phyloP scores from a whole-genome alignment of 2,797 vertebrate species.

The Knipowitschia caucasica region DNA sequence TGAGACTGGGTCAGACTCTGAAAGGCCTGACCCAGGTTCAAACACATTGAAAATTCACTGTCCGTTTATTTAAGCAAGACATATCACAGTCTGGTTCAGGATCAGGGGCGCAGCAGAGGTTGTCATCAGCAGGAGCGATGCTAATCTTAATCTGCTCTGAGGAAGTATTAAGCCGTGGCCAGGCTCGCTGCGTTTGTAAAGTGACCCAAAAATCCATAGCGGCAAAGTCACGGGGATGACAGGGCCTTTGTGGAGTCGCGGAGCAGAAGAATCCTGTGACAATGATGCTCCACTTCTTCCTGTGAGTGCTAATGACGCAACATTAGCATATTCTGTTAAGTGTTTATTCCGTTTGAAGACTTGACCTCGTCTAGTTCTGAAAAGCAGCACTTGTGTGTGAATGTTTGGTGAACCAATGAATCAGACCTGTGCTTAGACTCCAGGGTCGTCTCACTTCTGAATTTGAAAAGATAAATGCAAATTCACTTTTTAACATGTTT shows the following conservation, averaged over 20 bases:
- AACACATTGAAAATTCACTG: constrained; percentile 33
- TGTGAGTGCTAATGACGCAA: constrained; percentile 23
- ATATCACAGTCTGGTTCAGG: constrained; percentile 32
- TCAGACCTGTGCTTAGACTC: neutral
- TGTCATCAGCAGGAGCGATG: constrained; percentile 59
- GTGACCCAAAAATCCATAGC: constrained; percentile 63
- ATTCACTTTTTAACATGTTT: neutral
- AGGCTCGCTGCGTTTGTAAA: constrained; percentile 56
- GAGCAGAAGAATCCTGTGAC: constrained; percentile 38
- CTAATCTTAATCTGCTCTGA: constrained; percentile 63
- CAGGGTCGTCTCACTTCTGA: neutral
- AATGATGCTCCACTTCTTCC: constrained; percentile 16
- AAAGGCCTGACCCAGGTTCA: constrained; percentile 46
- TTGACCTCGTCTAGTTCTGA: neutral
- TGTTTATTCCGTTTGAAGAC: constrained; percentile 2
- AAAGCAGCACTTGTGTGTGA: neutral
- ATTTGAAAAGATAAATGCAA: neutral
- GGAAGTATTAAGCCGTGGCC: constrained; percentile 58
- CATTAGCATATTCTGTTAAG: constrained; percentile 1
- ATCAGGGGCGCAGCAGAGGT: constrained; percentile 30
- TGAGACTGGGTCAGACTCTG: constrained; percentile 29
- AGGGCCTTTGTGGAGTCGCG: constrained; percentile 44
- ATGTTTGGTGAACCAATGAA: neutral
- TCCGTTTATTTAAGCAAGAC: constrained; percentile 35
- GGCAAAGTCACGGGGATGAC: constrained; percentile 59